A percentile compares a stretch with the other conserved stretches of the same genome.
These are phyloP conservation scores for Platyrinchus mystaceus DNA, from an alignment of 2,797 vertebrate genomes.

Conservation along the genomic window DNA sequence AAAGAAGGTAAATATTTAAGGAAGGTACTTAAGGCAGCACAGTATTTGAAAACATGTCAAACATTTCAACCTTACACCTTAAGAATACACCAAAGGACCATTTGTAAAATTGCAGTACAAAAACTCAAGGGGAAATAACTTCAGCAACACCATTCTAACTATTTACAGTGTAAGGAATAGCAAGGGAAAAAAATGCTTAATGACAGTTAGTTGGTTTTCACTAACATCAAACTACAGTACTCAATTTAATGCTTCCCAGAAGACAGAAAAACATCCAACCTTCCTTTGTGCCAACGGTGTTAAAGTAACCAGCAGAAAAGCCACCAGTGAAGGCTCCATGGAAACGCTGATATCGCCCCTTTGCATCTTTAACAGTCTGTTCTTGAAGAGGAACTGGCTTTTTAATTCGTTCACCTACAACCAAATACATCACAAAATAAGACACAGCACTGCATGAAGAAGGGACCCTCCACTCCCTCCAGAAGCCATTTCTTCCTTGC, in stretches of 20 bases:
- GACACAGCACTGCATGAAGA: background rate
- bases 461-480: background rate
- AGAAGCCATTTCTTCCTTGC: background rate
- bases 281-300: constrained; percentile 95
- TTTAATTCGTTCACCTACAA: constrained; percentile 84
- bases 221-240: background rate
- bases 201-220: background rate
- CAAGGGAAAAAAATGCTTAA: background rate
- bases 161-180: background rate
- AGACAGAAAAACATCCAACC: constrained; percentile 73
- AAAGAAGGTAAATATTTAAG: background rate
- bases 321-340: constrained; percentile 96
- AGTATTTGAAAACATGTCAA: background rate
- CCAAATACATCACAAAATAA: background rate
- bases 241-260: background rate
- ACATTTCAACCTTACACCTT: background rate
- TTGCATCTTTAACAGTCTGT: constrained; percentile 94
- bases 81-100: background rate
- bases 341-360: constrained; percentile 89
- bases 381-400: constrained; percentile 91
- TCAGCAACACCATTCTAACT: background rate
- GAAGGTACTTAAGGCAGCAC: background rate
- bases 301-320: constrained; percentile 96
- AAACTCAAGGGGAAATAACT: background rate
- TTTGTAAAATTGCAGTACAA: background rate